These are phyloP conservation scores for Patella ulyssiponensis DNA, from an alignment of 2,888 invertebrate genomes.

Conservation along the genomic window DNA sequence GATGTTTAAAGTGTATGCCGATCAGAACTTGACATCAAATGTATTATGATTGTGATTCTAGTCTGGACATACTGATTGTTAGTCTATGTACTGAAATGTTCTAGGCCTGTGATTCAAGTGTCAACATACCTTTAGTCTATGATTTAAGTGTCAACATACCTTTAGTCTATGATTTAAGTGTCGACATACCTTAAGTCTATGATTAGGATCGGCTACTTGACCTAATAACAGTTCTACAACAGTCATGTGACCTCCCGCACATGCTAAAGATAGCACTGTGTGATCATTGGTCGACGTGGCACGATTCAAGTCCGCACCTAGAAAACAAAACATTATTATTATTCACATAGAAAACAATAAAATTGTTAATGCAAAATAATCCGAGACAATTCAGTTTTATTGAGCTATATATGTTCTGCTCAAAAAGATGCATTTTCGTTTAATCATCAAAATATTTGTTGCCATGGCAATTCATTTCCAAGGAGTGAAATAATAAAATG, in stretches of 20 bases:
- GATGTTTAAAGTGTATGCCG: no score
- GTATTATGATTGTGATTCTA: slow-evolving; percentile 72
- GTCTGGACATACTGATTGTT: no score
- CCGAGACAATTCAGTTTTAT: no score
- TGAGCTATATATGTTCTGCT: no score
- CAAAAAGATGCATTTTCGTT: background rate
- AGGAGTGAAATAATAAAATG: no score
- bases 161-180: no score
- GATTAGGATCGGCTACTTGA: slow-evolving; percentile 94
- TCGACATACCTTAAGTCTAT: slow-evolving; percentile 87
- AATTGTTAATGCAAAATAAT: background rate
- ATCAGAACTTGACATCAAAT: no score
- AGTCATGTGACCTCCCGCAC: slow-evolving; percentile 94
- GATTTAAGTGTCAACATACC: slow-evolving; percentile 74
- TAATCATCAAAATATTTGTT: background rate
- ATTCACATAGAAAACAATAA: background rate
- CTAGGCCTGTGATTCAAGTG: no score
- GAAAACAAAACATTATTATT: slow-evolving; percentile 14
- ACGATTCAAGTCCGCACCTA: slow-evolving; percentile 83
- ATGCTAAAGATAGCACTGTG: slow-evolving; percentile 95
- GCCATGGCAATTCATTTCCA: no score
- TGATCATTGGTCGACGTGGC: slow-evolving; percentile 94
- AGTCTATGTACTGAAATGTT: no score
- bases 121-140: slow-evolving; percentile 87
- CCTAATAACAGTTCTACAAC: slow-evolving; percentile 93